Evolutionary conservation across 2,797 vertebrate species (phyloP).

Genomic region (Poeciliopsis gracilis): DNA sequence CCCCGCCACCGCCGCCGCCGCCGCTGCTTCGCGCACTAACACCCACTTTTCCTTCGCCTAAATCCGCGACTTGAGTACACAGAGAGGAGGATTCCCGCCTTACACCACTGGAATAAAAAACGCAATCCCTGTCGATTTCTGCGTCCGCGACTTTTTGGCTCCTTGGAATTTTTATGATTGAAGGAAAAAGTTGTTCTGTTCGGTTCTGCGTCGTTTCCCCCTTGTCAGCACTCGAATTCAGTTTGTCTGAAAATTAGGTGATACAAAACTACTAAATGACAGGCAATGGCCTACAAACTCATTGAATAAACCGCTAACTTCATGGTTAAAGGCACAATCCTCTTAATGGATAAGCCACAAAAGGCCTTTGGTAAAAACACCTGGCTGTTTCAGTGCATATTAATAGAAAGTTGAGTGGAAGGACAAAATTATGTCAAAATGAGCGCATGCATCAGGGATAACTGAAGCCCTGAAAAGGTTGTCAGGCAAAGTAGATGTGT

Average conservation of each 20-base stretch:
- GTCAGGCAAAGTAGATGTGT: neutral
- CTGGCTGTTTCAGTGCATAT: neutral
- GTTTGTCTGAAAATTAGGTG: neutral
- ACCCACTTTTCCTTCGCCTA: slow-evolving; percentile 18
- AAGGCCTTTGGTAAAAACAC: neutral
- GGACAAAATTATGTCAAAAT: neutral
- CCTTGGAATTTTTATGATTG: slow-evolving; percentile 5
- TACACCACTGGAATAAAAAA: slow-evolving; percentile 10
- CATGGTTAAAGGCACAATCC: neutral
- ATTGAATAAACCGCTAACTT: neutral
- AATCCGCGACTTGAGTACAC: slow-evolving; percentile 33
- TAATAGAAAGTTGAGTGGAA: neutral
- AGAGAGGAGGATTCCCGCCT: slow-evolving; percentile 4
- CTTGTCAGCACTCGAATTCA: neutral
- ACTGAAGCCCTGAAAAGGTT: neutral
- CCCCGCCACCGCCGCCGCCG: neutral
- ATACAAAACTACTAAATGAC: neutral
- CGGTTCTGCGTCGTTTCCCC: neutral
- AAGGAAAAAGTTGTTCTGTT: neutral
- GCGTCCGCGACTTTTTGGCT: slow-evolving; percentile 10
- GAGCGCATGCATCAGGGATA: neutral
- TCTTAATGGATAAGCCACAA: neutral
- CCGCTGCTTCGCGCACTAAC: slow-evolving; percentile 5
- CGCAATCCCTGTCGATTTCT: slow-evolving; percentile 4
- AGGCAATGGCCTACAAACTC: neutral